Percentiles rank a stretch among this genome's conserved stretches.
These are phyloP conservation scores for Sardina pilchardus DNA, from an alignment of 2,113 vertebrate species.

Conservation along the genomic window DNA sequence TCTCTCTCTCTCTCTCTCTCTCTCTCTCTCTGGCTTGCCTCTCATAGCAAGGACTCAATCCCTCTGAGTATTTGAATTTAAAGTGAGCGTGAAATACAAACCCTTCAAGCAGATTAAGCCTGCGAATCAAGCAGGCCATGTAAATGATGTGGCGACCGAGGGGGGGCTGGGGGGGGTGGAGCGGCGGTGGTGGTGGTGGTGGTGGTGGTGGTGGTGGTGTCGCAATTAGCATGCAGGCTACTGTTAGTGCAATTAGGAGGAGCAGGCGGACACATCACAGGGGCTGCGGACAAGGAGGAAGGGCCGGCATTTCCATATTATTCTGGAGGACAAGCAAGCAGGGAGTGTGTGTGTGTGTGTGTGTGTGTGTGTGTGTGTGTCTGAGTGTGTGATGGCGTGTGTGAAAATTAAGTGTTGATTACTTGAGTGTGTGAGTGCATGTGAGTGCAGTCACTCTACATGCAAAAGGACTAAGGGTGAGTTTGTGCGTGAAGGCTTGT, in stretches of 20 bases:
- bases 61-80: conserved; percentile 75
- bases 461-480: background rate
- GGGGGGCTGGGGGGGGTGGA: conserved; percentile 20
- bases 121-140: conserved; percentile 79
- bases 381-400: background rate
- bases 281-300: conserved; percentile 62
- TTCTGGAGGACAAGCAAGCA: conserved; percentile 59
- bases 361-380: background rate
- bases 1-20: conserved; percentile 58
- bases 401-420: conserved; percentile 9
- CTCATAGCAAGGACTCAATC: conserved; percentile 55
- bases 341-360: conserved; percentile 18
- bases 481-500: background rate
- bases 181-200: conserved; percentile 62
- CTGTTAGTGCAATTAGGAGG: conserved; percentile 77
- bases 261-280: conserved; percentile 70
- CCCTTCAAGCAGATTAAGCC: conserved; percentile 80
- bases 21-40: background rate
- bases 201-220: conserved; percentile 60
- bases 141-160: conserved; percentile 78
- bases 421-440: background rate
- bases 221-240: conserved; percentile 78
- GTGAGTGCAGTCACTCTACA: background rate
- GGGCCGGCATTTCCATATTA: conserved; percentile 70
- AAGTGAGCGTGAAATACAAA: conserved; percentile 81